Evolutionary conservation across 1,140 invertebrate species (phyloP).

Genomic region (Gerris buenoi): DNA sequence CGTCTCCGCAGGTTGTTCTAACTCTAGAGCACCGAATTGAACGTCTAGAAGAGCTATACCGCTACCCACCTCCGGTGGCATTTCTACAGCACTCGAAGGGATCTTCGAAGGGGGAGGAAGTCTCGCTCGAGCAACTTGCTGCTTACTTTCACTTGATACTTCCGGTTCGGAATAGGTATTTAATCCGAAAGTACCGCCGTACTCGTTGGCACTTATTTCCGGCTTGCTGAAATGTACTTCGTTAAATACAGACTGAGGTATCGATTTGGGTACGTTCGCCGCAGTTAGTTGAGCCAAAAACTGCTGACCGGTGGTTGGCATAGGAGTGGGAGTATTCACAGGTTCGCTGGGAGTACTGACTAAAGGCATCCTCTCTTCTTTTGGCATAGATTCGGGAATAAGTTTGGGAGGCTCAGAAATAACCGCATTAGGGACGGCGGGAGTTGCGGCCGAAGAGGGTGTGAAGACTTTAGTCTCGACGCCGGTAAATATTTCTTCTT

Average conservation of each 20-base stretch:
- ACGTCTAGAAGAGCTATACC: neutral
- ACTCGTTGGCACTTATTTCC: neutral
- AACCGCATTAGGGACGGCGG: neutral
- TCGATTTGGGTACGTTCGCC: neutral
- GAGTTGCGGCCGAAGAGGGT: neutral
- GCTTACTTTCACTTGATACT: neutral
- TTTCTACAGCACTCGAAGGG: neutral
- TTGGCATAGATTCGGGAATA: neutral
- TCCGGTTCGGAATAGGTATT: neutral
- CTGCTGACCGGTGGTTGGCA: neutral
- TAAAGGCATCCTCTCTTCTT: neutral
- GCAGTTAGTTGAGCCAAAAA: slow-evolving; percentile 2
- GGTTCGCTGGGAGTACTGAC: neutral
- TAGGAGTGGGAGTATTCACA: neutral
- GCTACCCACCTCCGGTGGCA: neutral
- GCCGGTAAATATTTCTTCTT: neutral
- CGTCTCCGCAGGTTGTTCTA: neutral
- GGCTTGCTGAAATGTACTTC: neutral
- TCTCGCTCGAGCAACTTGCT: neutral
- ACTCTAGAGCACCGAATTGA: neutral
- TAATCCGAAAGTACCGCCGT: neutral
- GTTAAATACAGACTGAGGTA: neutral
- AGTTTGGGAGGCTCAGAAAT: neutral
- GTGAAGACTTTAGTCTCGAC: neutral
- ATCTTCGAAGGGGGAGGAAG: slow-evolving; percentile 2